Evolutionary conservation across 2,888 invertebrate species (phyloP), one percentile per base, ranked within the genome.

Genomic region (Morpho helenor): DNA sequence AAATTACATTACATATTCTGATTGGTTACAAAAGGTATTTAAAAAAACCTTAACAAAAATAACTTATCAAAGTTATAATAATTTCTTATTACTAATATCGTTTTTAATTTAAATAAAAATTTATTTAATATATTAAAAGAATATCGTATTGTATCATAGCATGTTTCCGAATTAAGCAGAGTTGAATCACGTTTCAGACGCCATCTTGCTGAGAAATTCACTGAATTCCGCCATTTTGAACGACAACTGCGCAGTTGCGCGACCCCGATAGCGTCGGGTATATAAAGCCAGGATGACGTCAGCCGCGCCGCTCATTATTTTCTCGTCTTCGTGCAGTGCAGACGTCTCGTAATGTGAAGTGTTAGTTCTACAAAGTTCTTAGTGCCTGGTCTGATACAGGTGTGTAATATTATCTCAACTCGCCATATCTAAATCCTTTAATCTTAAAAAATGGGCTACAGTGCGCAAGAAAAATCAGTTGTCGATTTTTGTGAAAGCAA

Each of bases 401-500:
- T 89, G 87, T 90, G 88, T 87, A 88, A 80, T 77, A 69, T 79
- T 77, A 73, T 78, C 72, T 72, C 76, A 74, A 62, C 76, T 54
- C 74, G 74, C 80, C 80, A 77, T 81, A 80, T 81, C 77, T 79
- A 68, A 76, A 57, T 60, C 65, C 60, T 62, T 63, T 60, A 67
- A 59, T 63, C 56, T 16, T 68, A 68, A 74, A n/a, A 79, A 72
- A 89, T 90, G 89, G 89, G 88, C 77, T 89, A 86, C 79, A 84
- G 74, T 78, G 73, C 74, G 65, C 84, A 83, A 69, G 88, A 89
- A 76, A 87, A 82, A 74, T 82, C 82, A 69, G 77, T 89, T 68
- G 89, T 82, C 69, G 90, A 86, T 70, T 89, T 88, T 80, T 88
- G 89, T 78, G 89, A 88, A 84, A 88, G 89, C 81, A 92, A 91